Evolutionary conservation across 2,797 vertebrate species (phyloP).

Genomic region (Coregonus suidteri): DNA sequence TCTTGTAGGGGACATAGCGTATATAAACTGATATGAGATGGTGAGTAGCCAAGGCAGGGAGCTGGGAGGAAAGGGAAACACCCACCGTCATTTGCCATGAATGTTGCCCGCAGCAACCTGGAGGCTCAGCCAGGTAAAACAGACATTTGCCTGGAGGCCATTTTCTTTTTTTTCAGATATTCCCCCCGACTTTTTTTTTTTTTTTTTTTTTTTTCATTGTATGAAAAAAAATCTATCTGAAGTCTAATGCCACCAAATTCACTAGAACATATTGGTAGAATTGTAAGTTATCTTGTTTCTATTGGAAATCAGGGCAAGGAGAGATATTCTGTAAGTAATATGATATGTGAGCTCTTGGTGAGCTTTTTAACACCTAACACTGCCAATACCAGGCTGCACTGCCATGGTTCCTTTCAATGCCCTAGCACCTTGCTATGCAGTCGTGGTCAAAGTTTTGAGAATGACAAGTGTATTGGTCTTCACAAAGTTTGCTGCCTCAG

Average conservation of each 20-base stretch:
- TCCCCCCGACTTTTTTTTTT: conserved; percentile 49
- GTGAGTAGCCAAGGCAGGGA: not conserved
- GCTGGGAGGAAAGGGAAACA: not conserved
- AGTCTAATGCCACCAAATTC: conserved; percentile 56
- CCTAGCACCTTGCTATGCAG: not conserved
- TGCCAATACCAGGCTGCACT: not conserved
- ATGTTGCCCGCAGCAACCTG: conserved; percentile 80
- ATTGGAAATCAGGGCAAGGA: not conserved
- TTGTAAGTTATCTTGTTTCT: conserved; percentile 47
- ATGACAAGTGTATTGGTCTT: too few species aligned
- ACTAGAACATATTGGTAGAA: conserved; percentile 48
- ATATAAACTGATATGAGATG: not conserved
- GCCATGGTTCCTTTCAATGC: not conserved
- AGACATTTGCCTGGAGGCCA: conserved; percentile 78
- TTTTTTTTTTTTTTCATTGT: conserved; percentile 40
- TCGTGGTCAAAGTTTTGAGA: too few species aligned
- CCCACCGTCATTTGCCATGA: conserved; percentile 71
- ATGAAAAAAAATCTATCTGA: conserved; percentile 51
- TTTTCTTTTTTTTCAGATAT: conserved; percentile 62
- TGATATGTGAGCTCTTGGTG: not conserved
- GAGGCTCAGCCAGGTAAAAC: conserved; percentile 81
- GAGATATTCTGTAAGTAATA: not conserved
- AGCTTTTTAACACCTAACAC: not conserved
- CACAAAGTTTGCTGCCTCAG: too few species aligned
- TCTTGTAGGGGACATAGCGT: not conserved